Evolutionary conservation across 1,140 invertebrate species (phyloP).

Genomic region (Chelonus insularis): DNA sequence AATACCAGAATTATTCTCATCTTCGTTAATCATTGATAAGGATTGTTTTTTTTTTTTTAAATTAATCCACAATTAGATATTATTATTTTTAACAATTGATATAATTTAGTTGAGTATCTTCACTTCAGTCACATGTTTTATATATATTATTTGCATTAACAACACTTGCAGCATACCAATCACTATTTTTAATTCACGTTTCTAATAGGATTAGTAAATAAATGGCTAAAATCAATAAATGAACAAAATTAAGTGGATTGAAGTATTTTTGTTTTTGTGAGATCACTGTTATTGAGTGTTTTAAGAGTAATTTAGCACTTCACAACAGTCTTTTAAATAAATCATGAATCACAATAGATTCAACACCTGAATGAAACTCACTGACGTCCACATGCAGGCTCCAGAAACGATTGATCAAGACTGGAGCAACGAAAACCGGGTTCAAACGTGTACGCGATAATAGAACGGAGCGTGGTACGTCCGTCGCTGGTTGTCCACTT

Average conservation of each 20-base stretch:
- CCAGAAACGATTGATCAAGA: neutral
- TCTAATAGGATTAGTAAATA: no score
- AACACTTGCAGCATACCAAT: no score
- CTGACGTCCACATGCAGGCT: neutral
- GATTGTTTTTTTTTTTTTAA: no score
- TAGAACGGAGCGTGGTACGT: constrained; percentile 48
- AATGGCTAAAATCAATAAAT: no score
- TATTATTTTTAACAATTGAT: no score
- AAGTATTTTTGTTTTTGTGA: neutral
- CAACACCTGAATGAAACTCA: constrained; percentile 6
- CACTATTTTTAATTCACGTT: no score
- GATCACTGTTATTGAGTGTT: neutral
- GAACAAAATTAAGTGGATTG: no score
- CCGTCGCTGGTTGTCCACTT: constrained; percentile 54
- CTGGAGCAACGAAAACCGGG: neutral
- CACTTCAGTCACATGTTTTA: no score
- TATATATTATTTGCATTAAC: no score
- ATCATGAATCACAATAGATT: neutral
- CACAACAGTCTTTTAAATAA: constrained; percentile 5
- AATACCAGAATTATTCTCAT: neutral
- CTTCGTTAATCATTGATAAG: no score
- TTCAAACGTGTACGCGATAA: constrained; percentile 24
- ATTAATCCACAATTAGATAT: no score
- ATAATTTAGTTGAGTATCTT: no score
- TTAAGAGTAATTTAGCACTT: constrained; percentile 5